A percentile compares a stretch with the other conserved stretches of the same genome.
Conservation (phyloP, 1,140 invertebrate species). For the Acromyrmex echinatior region DNA sequence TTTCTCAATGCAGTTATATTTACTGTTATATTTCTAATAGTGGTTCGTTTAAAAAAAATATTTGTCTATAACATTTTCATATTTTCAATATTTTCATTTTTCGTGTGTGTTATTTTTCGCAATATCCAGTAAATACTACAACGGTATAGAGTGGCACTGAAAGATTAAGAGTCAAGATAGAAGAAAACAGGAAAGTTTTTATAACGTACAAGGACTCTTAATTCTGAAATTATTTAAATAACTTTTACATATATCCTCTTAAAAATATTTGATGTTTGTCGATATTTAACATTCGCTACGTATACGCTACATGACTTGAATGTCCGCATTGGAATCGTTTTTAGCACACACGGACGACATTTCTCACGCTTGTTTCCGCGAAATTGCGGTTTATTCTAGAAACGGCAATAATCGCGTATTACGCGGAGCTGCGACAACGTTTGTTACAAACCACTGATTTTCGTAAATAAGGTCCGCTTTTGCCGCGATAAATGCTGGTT, state of each 20-base stretch:
- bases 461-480: neutral
- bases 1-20: too few relatives aligned
- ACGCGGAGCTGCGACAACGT: neutral
- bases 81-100: too few relatives aligned
- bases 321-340: neutral
- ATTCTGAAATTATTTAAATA: neutral
- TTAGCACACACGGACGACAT: neutral
- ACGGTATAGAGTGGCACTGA: too few relatives aligned
- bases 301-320: neutral
- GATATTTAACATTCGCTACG: neutral
- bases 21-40: too few relatives aligned
- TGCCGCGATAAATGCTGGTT: neutral
- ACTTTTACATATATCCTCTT: neutral
- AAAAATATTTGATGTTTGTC: neutral
- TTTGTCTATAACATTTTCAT: too few relatives aligned
- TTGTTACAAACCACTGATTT: neutral
- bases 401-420: neutral
- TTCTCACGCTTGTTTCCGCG: neutral
- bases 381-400: neutral
- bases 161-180: too few relatives aligned
- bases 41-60: too few relatives aligned
- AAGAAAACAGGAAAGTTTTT: too few relatives aligned
- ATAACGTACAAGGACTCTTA: too few relatives aligned
- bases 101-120: too few relatives aligned
- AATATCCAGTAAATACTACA: too few relatives aligned